Evolutionary conservation across 2,888 invertebrate genomes (phyloP).

Genomic region (Lycophotia porphyrea): DNA sequence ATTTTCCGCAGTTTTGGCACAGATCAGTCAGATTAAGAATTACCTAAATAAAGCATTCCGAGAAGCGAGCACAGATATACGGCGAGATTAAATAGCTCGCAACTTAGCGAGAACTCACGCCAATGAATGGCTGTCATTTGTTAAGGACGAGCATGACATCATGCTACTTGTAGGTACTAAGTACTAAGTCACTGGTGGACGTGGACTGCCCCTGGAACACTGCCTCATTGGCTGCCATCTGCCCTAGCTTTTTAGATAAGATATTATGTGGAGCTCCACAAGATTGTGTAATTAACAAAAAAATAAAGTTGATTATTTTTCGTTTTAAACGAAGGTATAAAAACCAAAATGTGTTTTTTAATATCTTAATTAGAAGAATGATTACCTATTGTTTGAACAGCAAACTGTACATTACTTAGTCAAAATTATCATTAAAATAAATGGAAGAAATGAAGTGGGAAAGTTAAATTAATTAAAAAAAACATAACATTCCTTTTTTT

Average conservation of each 20-base stretch:
- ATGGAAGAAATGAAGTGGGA: conserved; percentile 16
- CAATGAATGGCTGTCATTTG: conserved; percentile 70
- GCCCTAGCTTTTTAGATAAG: conserved; percentile 23
- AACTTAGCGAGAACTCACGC: conserved; percentile 65
- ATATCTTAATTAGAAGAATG: background rate
- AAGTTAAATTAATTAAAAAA: conserved; percentile 14
- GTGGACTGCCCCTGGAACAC: conserved; percentile 36
- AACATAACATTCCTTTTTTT: too few relatives aligned
- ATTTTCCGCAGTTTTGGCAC: conserved; percentile 16
- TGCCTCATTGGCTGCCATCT: conserved; percentile 42
- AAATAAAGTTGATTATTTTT: too few relatives aligned
- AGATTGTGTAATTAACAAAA: too few relatives aligned
- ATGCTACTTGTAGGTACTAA: conserved; percentile 40
- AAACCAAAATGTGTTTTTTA: background rate
- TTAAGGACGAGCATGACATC: conserved; percentile 73
- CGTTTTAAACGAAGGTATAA: background rate
- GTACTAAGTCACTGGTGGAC: conserved; percentile 45
- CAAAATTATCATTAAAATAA: conserved; percentile 22
- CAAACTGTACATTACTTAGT: background rate
- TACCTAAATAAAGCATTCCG: conserved; percentile 59
- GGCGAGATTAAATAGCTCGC: conserved; percentile 67
- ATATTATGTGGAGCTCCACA: background rate
- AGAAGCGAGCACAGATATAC: conserved; percentile 65
- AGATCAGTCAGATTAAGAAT: conserved; percentile 39
- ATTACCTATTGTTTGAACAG: conserved; percentile 18